Conservation (phyloP, 2,113 vertebrate genomes). For the Esox niger region DNA sequence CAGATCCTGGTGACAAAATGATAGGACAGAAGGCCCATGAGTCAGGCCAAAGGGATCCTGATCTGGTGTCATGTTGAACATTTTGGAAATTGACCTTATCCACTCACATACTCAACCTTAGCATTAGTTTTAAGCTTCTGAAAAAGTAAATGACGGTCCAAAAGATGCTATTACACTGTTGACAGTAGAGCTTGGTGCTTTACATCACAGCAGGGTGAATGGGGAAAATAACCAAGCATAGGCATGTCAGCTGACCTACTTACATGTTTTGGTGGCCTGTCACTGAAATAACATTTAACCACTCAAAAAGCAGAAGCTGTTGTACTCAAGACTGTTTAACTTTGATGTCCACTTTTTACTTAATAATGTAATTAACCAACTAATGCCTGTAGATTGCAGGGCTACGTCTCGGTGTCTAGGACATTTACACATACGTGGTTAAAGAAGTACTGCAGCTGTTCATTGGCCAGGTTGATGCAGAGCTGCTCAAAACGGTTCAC, state of each 20-base stretch:
- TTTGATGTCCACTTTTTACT: no score
- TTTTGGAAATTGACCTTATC: neutral
- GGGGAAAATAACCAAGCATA: neutral
- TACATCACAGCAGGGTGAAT: neutral
- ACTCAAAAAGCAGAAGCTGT: neutral
- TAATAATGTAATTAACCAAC: no score
- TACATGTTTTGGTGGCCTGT: neutral
- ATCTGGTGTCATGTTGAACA: neutral
- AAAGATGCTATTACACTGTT: no score
- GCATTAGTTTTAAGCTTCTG: no score
- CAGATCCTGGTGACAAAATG: neutral
- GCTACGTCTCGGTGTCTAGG: neutral
- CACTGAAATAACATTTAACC: neutral
- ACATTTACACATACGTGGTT: conserved; percentile 67
- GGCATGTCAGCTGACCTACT: neutral
- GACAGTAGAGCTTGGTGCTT: neutral
- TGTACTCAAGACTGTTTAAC: no score
- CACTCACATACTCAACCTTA: neutral
- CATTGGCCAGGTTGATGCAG: conserved; percentile 80
- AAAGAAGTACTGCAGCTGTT: conserved; percentile 80
- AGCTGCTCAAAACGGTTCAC: conserved; percentile 78
- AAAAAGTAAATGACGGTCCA: neutral
- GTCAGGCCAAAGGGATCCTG: neutral
- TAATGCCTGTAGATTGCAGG: neutral
- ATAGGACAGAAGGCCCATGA: neutral